Percentiles rank a stretch among this genome's conserved stretches.
phyloP scores from a whole-genome alignment of 2,797 vertebrate genomes.

The Dallia pectoralis region DNA sequence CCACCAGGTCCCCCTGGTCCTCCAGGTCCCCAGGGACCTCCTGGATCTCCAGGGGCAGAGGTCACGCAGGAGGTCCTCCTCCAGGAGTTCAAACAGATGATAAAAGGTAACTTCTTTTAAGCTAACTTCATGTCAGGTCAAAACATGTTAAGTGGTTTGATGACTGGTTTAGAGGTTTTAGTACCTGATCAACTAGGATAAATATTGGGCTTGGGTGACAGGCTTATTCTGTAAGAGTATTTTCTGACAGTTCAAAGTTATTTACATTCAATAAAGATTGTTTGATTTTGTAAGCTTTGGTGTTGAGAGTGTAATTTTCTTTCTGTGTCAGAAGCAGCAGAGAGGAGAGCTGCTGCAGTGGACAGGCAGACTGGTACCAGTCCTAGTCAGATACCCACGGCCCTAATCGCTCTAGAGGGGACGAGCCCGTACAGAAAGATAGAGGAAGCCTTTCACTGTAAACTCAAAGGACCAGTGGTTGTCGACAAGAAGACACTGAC shows the following conservation, averaged over 20 bases:
- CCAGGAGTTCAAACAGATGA: slow-evolving; percentile 89
- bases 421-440: slow-evolving; percentile 71
- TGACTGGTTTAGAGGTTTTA: background rate
- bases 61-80: slow-evolving; percentile 86
- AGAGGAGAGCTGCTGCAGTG: slow-evolving; percentile 73
- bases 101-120: slow-evolving; percentile 78
- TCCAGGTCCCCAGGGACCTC: slow-evolving; percentile 83
- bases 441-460: slow-evolving; percentile 91
- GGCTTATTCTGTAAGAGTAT: background rate
- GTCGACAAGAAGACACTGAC: slow-evolving; percentile 91
- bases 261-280: background rate
- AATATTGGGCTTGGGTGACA: background rate
- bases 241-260: background rate
- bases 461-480: slow-evolving; percentile 81
- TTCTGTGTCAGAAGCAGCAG: slow-evolving; percentile 78
- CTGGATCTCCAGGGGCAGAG: slow-evolving; percentile 81
- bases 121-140: background rate
- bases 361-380: slow-evolving; percentile 69
- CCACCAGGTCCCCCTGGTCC: slow-evolving; percentile 89
- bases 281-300: background rate
- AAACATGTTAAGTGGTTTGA: background rate
- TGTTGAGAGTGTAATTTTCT: background rate
- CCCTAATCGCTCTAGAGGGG: slow-evolving; percentile 79
- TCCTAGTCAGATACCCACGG: slow-evolving; percentile 71
- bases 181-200: background rate